Evolutionary conservation across 2,113 vertebrate genomes (phyloP).

Genomic region (Chlorodrepanis virens): DNA sequence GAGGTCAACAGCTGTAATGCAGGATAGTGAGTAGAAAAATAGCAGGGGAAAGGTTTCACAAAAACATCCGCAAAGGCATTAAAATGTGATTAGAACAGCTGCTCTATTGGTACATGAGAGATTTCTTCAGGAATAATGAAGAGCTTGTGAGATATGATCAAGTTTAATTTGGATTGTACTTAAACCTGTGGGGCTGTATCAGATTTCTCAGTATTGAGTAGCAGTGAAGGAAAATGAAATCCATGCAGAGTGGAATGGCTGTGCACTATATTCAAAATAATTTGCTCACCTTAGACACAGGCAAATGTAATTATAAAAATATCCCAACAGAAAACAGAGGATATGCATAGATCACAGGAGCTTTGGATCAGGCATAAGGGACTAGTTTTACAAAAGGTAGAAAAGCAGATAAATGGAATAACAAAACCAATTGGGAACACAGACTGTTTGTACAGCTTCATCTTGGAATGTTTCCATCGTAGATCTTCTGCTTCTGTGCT

Average conservation of each 20-base stretch:
- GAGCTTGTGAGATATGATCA: constrained; percentile 19
- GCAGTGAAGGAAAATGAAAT: not conserved
- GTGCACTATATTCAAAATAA: not conserved
- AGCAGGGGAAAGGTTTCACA: not conserved
- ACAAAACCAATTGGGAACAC: not conserved
- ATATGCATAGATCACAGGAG: not conserved
- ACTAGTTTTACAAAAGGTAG: not conserved
- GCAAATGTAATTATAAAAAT: constrained; percentile 4
- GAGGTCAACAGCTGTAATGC: not conserved
- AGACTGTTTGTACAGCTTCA: not conserved
- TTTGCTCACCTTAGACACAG: not conserved
- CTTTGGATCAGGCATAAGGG: not conserved
- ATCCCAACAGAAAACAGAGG: not conserved
- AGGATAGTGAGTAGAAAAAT: not conserved
- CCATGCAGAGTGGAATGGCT: not conserved
- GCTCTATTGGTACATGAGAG: not conserved
- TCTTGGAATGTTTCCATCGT: not conserved
- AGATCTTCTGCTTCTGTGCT: not conserved
- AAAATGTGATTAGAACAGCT: not conserved
- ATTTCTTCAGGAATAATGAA: constrained; percentile 16
- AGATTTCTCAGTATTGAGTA: not conserved
- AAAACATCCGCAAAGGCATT: not conserved
- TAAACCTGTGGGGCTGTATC: not conserved
- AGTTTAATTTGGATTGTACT: constrained; percentile 18
- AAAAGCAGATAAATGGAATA: constrained; percentile 4